These are phyloP conservation scores for Drosophila pallidifrons DNA, from an alignment of 1,140 invertebrate species.

Conservation along the genomic window DNA sequence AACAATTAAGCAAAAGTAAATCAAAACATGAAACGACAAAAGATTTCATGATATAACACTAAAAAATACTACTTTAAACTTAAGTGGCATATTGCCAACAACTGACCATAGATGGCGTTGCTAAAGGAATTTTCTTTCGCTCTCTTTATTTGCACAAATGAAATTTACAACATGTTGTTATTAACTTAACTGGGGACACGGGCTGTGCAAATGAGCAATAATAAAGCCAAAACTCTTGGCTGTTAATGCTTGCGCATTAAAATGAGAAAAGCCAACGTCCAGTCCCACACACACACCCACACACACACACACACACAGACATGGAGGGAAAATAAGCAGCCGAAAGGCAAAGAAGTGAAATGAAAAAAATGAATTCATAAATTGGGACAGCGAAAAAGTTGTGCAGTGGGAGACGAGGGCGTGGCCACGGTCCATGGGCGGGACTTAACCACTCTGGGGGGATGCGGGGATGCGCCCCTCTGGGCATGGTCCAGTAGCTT, in stretches of 20 bases:
- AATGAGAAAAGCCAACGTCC: constrained; percentile 50
- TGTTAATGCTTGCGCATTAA: constrained; percentile 76
- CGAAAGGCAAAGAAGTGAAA: constrained; percentile 56
- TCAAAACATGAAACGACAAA: neutral
- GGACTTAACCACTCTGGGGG: constrained; percentile 29
- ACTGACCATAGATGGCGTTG: constrained; percentile 8
- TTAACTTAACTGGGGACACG: constrained; percentile 38
- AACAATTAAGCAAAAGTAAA: neutral
- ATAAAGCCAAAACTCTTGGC: constrained; percentile 77
- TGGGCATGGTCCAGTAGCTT: constrained; percentile 53
- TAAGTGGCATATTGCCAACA: neutral
- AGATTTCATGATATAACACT: neutral
- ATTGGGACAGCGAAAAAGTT: constrained; percentile 67
- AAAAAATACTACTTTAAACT: neutral
- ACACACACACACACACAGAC: neutral
- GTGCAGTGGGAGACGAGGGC: constrained; percentile 15
- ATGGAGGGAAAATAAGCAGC: constrained; percentile 17
- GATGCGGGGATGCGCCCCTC: constrained; percentile 18
- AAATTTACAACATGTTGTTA: constrained; percentile 32
- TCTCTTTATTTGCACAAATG: constrained; percentile 20
- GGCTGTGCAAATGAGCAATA: constrained; percentile 74
- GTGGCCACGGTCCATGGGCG: neutral
- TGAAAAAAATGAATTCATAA: constrained; percentile 62
- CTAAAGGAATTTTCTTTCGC: neutral
- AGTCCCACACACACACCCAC: constrained; percentile 2